Evolutionary conservation across 1,140 invertebrate genomes (phyloP), one percentile per base, ranked within the genome.

Genomic region (Musca domestica): DNA sequence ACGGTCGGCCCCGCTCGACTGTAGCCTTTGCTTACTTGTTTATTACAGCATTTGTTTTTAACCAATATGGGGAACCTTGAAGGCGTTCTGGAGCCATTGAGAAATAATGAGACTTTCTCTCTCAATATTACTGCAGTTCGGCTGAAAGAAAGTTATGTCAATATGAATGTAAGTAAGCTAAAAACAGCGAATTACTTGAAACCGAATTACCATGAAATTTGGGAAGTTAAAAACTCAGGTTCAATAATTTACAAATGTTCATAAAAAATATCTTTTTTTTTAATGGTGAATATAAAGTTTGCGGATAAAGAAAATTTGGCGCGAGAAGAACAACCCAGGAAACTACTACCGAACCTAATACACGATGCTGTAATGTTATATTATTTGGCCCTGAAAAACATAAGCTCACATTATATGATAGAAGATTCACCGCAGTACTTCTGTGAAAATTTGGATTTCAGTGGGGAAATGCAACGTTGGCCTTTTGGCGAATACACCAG

Each of bases 361-460:
- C 90, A 90, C 71, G 91, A 92, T 76, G 88, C 90, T 0, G 88
- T 91, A 1, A 78, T 84, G n/a, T 73, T 91, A 2, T 88, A 91
- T 72, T 85, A 87, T 0, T 85, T 84, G 71, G 88, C 89, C 2
- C 84, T 92, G 0, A 69, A 70, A 10, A 80, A 78, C 69, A 72
- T 80, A 0, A 73, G 74, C 5, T 47, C 69, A 9, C 69, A 72
- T 69, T 67, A 73, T 52, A 72, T 75, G 12, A 76, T 70, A 30
- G 69, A 72, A 56, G 65, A 72, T 4, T 76, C 78, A 0, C 34
- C 34, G 6, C 34, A 12, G 10, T 41, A 41, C 12, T 7, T 10
- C 12, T 41, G 34, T 41, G 10, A 41, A 2, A 41, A 41, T 41
- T 41, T 41, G 2, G 34, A 41, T 12, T 41, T 41, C 10, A 41